phyloP scores from a whole-genome alignment of 2,888 invertebrate genomes.

The Tetragonula carbonaria region DNA sequence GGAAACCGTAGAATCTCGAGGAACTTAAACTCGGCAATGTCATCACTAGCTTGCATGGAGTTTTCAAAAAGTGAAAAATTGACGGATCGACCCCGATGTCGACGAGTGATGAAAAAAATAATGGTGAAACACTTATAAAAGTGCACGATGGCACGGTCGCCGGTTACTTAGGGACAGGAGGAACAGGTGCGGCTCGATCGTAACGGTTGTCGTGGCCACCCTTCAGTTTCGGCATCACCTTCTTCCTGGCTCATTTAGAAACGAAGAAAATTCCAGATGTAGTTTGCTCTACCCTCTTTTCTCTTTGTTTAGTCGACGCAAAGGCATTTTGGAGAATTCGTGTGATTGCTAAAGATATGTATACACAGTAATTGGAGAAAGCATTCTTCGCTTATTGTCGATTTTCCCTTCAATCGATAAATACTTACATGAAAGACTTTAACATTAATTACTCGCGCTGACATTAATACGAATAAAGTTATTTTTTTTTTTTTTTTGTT shows the following conservation, averaged over 20 bases:
- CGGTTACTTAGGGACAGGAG: slow-evolving; percentile 13
- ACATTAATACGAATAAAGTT: too few relatives aligned
- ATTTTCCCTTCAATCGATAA: not conserved
- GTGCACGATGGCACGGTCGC: slow-evolving; percentile 38
- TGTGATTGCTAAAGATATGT: not conserved
- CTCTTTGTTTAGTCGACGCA: not conserved
- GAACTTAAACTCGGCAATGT: not conserved
- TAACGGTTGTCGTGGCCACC: slow-evolving; percentile 68
- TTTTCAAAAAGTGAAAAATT: not conserved
- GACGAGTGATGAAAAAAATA: not conserved
- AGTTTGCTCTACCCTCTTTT: not conserved
- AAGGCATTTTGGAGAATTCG: not conserved
- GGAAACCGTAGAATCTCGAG: slow-evolving; percentile 7
- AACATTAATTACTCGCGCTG: too few relatives aligned
- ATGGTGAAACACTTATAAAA: slow-evolving; percentile 42
- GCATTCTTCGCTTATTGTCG: not conserved
- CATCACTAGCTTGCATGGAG: not conserved
- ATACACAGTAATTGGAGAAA: too few relatives aligned
- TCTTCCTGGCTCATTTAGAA: slow-evolving; percentile 21
- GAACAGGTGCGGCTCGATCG: slow-evolving; percentile 67
- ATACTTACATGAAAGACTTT: too few relatives aligned
- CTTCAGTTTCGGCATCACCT: slow-evolving; percentile 47
- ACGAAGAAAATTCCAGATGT: slow-evolving; percentile 50
- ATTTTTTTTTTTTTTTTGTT: too few relatives aligned
- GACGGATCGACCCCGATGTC: not conserved